Evolutionary conservation across 2,888 invertebrate species (phyloP), one percentile per base, ranked within the genome.

Genomic region (Eudemis profundana): DNA sequence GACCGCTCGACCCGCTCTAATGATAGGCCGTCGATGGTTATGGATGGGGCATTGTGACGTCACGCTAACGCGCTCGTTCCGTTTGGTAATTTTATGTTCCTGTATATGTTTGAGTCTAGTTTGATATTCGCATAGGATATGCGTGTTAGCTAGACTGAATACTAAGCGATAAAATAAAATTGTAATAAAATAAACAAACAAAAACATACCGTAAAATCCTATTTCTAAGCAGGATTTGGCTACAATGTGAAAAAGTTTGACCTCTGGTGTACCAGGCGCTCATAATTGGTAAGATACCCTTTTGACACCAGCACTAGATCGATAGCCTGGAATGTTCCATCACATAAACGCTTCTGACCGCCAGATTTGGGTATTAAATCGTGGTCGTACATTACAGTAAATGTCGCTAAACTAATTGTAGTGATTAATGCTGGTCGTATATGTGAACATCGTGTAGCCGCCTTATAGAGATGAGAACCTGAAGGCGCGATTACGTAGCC

Each of bases 1-100:
- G 78, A 73, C 81, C 80, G 77, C 72, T 81, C 82, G 84, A 84
- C 84, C 83, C 81, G 77, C 71, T 33, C 44, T 64, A 64, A 64
- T 64, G 64, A 64, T 64, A 64, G 64, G 49, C 44, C 27, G 21
- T 47, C 56, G 64, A 64, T 57, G 57, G 64, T 64, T 57, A 64
- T 59, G 42, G 50, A 64, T 64, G 57, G 64, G 5, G 50, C 50
- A 64, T 64, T 64, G 64, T 64, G 57, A 42, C 62, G 54, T 64
- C 64, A 56, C 10, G 47, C 50, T 15, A n/a, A 42, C 50, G 36
- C 56, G 44, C 44, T n/a, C 44, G 29, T 57, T 59, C 56, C 56
- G 42, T 44, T 56, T 29, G 42, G 12, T 19, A 29, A 56, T 33
- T 19, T 46, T 46, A 56, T 27, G 56, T 44, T 29, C 56, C 29